phyloP scores from a whole-genome alignment of 2,888 invertebrate species.

The Eurytoma adleriae region DNA sequence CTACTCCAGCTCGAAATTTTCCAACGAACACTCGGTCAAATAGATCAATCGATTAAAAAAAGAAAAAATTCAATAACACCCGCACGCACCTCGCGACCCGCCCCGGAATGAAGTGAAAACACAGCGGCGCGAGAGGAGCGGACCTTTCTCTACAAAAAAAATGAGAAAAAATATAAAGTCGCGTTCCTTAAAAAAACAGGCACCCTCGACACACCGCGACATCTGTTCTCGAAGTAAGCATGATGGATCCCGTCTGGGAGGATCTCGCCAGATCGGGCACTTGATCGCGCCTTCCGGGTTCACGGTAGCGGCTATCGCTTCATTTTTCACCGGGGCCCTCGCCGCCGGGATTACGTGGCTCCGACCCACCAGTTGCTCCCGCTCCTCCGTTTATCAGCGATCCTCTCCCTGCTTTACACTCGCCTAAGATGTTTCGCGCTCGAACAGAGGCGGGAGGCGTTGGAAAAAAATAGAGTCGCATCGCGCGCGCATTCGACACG shows the following conservation, averaged over 20 bases:
- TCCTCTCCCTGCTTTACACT: too few species aligned
- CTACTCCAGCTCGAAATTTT: too few species aligned
- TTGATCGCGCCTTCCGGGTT: background rate
- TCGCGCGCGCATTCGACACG: too few species aligned
- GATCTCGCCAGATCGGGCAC: slow-evolving; percentile 20
- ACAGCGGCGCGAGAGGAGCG: background rate
- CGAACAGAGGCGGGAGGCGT: too few species aligned
- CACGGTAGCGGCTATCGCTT: too few species aligned
- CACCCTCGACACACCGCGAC: background rate
- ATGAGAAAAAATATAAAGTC: background rate
- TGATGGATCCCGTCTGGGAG: slow-evolving; percentile 38
- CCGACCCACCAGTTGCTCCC: background rate
- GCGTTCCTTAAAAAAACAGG: slow-evolving; percentile 33
- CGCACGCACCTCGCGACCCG: background rate
- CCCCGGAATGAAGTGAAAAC: slow-evolving; percentile 18
- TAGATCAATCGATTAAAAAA: too few species aligned
- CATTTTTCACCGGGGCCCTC: background rate
- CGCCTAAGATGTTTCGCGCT: too few species aligned
- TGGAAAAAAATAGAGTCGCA: too few species aligned
- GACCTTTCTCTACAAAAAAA: too few species aligned
- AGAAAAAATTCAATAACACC: too few species aligned
- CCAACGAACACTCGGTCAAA: too few species aligned
- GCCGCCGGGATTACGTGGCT: background rate
- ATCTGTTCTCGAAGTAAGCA: slow-evolving; percentile 49
- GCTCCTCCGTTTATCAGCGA: too few species aligned